Evolutionary conservation across 2,888 invertebrate species (phyloP), one percentile per base, ranked within the genome.

Genomic region (Drosophila testacea): DNA sequence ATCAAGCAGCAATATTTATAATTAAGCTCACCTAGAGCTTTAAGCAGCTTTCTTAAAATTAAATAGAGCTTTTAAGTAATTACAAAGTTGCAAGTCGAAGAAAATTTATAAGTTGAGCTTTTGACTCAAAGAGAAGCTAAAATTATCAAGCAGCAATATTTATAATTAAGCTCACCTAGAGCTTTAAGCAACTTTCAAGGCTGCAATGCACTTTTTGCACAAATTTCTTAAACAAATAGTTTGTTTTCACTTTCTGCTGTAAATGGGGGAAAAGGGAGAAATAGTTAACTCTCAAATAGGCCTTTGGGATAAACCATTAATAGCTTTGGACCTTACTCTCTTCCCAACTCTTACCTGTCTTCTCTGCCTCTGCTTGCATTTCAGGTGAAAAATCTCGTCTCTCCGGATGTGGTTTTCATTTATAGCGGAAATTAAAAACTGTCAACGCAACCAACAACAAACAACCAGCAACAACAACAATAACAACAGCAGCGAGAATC

Each of bases 391-490:
- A 66, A 44, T 70, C 64, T 64, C 42, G 27, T 36, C 16, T 27
- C 46, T 13, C 63, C 51, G 73, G 78, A 89, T 81, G 81, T 75
- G 88, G 82, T 77, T 83, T 83, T 87, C 81, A 83, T 87, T 85
- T 89, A 83, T 72, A 89, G 68, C 88, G 88, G 84, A 85, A 85
- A 85, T 85, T 85, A 89, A 85, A 84, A 89, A 84, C 79, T 88
- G 86, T 73, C 83, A 79, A 65, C 76, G 65, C 54, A 60, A 57
- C 47, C 54, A 48, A 28, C 51, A 42, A 50, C 54, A 65, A 9
- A 9, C 32, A 32, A 32, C 32, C 30, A 30, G 4, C 36, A 38
- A 51, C 38, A 38, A 51, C 11, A 13, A 13, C 13, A 13, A 4
- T 5, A 13, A 41, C 13, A 39, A 36, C 32, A 38, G 39, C 28